Evolutionary conservation across 2,113 vertebrate species (phyloP).

Genomic region (Carettochelys insculpta): DNA sequence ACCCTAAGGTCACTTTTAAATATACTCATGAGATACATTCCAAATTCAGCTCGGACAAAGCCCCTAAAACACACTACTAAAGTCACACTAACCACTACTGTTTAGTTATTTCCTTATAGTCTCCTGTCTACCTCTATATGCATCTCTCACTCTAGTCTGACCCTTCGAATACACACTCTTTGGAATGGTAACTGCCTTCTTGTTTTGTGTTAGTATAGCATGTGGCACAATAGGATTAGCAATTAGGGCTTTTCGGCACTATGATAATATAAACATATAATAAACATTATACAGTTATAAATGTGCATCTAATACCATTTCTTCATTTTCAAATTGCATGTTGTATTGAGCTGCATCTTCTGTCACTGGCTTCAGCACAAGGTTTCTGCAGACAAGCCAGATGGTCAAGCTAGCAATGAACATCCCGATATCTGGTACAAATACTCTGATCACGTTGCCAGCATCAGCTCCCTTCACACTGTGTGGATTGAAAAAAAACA

Average conservation of each 20-base stretch:
- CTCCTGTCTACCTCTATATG: neutral
- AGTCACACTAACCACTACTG: neutral
- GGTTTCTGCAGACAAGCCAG: slow-evolving; percentile 93
- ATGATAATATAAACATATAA: neutral
- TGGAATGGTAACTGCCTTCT: neutral
- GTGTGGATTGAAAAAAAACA: slow-evolving; percentile 34
- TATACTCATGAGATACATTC: neutral
- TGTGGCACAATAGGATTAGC: neutral
- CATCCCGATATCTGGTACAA: slow-evolving; percentile 96
- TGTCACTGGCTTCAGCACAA: slow-evolving; percentile 84
- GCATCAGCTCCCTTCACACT: slow-evolving; percentile 94
- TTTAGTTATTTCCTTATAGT: neutral
- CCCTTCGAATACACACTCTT: neutral
- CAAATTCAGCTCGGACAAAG: neutral
- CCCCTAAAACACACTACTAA: neutral
- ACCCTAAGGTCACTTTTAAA: slow-evolving; percentile 1
- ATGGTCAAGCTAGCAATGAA: slow-evolving; percentile 88
- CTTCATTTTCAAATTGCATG: slow-evolving; percentile 89
- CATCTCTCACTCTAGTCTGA: neutral
- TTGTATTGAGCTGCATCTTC: slow-evolving; percentile 92
- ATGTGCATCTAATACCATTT: slow-evolving; percentile 81
- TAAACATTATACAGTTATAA: neutral
- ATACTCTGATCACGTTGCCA: slow-evolving; percentile 94
- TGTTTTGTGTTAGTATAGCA: neutral
- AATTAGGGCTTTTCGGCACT: neutral